These are phyloP conservation scores for Cecropterus lyciades DNA, from an alignment of 1,140 invertebrate species.

Conservation along the genomic window DNA sequence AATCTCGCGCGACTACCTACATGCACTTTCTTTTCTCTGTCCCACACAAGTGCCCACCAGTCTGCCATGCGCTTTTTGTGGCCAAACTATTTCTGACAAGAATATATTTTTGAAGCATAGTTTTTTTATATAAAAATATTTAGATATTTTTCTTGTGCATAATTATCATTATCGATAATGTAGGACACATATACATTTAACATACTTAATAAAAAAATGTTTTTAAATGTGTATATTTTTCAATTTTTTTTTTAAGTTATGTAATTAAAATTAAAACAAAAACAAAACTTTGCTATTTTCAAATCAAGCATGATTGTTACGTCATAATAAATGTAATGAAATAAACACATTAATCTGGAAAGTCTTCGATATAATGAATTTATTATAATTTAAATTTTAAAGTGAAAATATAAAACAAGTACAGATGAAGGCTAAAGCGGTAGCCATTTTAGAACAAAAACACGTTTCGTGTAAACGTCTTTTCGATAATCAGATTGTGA, in stretches of 20 bases:
- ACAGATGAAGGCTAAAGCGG: constrained; percentile 40
- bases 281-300: too few relatives aligned
- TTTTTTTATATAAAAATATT: too few relatives aligned
- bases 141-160: too few relatives aligned
- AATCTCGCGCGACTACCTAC: constrained; percentile 14
- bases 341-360: too few relatives aligned
- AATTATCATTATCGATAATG: too few relatives aligned
- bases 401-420: constrained; percentile 29
- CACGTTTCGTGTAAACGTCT: constrained; percentile 57
- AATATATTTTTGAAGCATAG: not conserved
- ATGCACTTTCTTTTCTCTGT: constrained; percentile 30
- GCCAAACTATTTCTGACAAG: constrained; percentile 1
- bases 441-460: constrained; percentile 49
- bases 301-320: too few relatives aligned
- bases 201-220: too few relatives aligned
- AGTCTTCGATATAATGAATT: not conserved
- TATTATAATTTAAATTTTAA: not conserved
- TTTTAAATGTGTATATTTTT: too few relatives aligned
- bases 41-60: constrained; percentile 3
- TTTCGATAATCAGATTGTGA: constrained; percentile 60
- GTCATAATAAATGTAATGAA: too few relatives aligned
- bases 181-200: too few relatives aligned
- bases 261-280: too few relatives aligned
- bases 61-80: constrained; percentile 16
- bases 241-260: too few relatives aligned